Conservation (phyloP, 2,888 invertebrate genomes). For the Cyaniris semiargus region DNA sequence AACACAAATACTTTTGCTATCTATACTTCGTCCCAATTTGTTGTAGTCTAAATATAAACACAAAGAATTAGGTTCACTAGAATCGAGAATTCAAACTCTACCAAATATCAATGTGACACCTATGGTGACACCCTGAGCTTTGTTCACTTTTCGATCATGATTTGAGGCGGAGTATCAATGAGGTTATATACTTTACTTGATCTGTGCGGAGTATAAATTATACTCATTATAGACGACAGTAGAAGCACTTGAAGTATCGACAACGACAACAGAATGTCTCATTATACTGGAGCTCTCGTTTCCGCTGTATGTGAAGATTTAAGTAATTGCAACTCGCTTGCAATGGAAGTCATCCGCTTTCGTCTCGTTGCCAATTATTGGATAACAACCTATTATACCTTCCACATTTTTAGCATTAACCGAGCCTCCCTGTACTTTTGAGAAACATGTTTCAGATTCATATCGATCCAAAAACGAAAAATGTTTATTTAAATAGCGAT, state of each 20-base stretch:
- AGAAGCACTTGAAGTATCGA: background rate
- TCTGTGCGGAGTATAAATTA: background rate
- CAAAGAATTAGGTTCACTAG: background rate
- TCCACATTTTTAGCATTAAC: background rate
- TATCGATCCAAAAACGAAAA: background rate
- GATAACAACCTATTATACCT: conserved; percentile 1
- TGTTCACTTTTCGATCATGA: background rate
- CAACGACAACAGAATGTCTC: conserved; percentile 1
- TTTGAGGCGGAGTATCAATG: background rate
- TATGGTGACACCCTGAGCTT: too few species aligned
- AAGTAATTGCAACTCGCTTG: conserved; percentile 21
- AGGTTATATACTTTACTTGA: too few species aligned
- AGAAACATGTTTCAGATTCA: background rate
- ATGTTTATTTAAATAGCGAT: background rate
- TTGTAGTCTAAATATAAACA: background rate
- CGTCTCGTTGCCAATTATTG: conserved; percentile 23
- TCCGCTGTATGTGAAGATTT: background rate
- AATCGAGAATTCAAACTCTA: too few species aligned
- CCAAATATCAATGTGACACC: background rate
- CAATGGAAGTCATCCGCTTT: conserved; percentile 21
- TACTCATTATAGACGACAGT: background rate
- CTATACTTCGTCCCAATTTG: background rate
- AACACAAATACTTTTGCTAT: background rate
- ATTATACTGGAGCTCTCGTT: background rate
- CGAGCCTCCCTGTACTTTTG: background rate